phyloP scores from a whole-genome alignment of 2,797 vertebrate species.

The Pseudochirops cupreus region DNA sequence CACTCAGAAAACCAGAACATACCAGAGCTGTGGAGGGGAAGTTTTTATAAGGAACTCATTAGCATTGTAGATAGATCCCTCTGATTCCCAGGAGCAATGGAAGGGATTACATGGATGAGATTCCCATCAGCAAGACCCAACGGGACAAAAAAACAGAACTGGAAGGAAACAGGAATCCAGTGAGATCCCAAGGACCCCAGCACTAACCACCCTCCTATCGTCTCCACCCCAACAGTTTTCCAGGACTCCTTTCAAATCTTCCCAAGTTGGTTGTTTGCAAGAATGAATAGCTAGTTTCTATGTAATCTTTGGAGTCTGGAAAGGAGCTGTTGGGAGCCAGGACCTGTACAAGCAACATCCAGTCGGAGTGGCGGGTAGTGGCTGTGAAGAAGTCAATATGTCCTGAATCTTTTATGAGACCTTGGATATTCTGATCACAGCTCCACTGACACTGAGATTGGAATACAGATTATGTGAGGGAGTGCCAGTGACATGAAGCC shows the following conservation, averaged over 20 bases:
- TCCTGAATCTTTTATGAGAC: conserved; percentile 95
- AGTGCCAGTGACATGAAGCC: conserved; percentile 73
- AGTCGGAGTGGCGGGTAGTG: conserved; percentile 49
- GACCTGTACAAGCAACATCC: conserved; percentile 71
- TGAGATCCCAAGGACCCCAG: not conserved
- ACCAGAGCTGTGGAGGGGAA: not conserved
- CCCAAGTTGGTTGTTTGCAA: not conserved
- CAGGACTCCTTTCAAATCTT: accelerated
- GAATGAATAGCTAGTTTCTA: conserved; percentile 15
- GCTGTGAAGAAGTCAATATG: conserved; percentile 90
- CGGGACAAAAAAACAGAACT: not conserved
- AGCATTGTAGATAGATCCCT: not conserved
- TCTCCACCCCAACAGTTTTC: not conserved
- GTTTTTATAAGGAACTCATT: not conserved
- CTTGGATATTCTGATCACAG: conserved; percentile 95
- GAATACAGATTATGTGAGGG: conserved; percentile 88
- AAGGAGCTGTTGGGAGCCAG: conserved; percentile 80
- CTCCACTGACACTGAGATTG: conserved; percentile 86
- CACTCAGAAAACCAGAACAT: not conserved
- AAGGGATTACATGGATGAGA: not conserved
- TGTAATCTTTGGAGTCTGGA: conserved; percentile 26
- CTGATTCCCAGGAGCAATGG: not conserved
- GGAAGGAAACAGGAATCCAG: not conserved
- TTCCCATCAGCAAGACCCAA: not conserved
- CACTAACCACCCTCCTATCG: accelerated